Percentiles rank a stretch among this genome's conserved stretches.
Evolutionary conservation across 2,797 vertebrate genomes (phyloP).

Genomic region (Xiphophorus birchmanni): DNA sequence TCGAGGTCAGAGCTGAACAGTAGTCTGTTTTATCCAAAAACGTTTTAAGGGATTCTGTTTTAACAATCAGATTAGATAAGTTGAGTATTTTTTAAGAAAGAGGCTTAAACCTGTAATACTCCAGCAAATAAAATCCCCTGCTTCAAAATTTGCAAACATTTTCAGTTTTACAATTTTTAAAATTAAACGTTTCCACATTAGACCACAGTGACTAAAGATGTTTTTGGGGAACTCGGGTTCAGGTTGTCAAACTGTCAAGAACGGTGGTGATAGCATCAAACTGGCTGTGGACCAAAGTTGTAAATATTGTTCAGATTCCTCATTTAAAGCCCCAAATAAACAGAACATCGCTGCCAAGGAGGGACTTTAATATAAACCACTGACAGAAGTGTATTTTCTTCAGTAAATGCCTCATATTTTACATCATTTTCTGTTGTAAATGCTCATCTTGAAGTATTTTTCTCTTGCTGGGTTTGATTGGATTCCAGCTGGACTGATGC

Average conservation of each 20-base stretch:
- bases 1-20: neutral
- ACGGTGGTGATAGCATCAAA: neutral
- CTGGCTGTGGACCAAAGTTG: neutral
- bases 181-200: neutral
- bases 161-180: neutral
- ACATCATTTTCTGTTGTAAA: neutral
- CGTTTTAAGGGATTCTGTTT: neutral
- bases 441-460: slow-evolving; percentile 5
- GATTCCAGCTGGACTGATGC: neutral
- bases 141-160: neutral
- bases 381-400: neutral
- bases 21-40: neutral
- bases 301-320: neutral
- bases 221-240: neutral
- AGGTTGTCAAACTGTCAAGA: neutral
- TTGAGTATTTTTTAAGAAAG: neutral
- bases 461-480: slow-evolving; percentile 35
- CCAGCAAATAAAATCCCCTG: neutral
- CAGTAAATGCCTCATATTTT: neutral
- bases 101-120: neutral
- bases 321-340: neutral
- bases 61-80: neutral
- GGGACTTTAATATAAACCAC: neutral
- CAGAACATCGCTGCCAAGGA: neutral
- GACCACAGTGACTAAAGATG: neutral